Evolutionary conservation across 2,888 invertebrate species (phyloP), one percentile per base, ranked within the genome.

Genomic region (Heliconius aoede): DNA sequence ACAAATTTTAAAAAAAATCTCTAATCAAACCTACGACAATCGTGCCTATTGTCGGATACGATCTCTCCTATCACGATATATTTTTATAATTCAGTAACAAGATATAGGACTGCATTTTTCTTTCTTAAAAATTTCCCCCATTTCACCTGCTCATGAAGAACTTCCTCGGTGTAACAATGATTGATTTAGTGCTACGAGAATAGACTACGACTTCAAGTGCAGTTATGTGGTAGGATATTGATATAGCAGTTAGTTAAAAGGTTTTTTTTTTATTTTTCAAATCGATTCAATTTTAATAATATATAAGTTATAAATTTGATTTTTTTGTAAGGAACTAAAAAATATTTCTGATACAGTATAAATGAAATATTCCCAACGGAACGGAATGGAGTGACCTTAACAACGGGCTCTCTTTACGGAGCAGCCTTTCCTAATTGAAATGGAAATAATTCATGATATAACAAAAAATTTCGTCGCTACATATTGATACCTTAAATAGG

Each of bases 121-220:
- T 72, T 71, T 68, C 65, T 32, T 30, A 55, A 30, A 74, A 72
- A 79, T 68, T 72, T 79, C 78, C 69, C 81, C 76, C 76, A 76
- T 81, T 80, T 76, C 78, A 78, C 78, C 81, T 81, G 80, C 76
- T 60, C 78, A 77, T 76, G 73, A 78, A 76, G 75, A 78, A 79
- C 74, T 69, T 75, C 68, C 76, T 71, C 73, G 60, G 76, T 72
- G 76, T 78, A 76, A 78, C 78, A 76, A 76, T 79, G 76, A 79
- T 79, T 76, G 79, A 79, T 78, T 78, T 74, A 76, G 72, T 74
- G 72, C 60, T 68, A 72, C 46, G 67, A 72, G 72, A 76, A 77
- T 67, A 71, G 62, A 77, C 71, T 40, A 36, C 32, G 61, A 72
- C 58, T 72, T 72, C 76, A 72, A 76, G 77, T 78, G 74, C 74